Base-by-base conservation (phyloP, 2,797 vertebrate genomes). In the Silurus aristotelis region DNA sequence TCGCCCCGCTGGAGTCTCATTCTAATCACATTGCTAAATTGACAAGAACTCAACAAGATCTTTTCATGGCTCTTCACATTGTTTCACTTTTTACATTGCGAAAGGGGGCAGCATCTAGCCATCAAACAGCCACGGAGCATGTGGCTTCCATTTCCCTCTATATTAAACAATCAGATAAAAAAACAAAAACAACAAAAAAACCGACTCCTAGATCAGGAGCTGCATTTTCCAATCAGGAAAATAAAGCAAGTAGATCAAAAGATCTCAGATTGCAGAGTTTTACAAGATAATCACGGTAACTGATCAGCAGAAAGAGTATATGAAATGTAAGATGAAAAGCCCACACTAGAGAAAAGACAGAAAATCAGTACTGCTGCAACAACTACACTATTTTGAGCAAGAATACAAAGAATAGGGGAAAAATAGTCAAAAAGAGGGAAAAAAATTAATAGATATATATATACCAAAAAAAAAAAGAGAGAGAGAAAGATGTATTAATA, bases 341-440 rank as follows among this genome's bases (percentile, higher is more conserved):
- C 60, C 86, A 85, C 90, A 87, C 76, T 76, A 89, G 88, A 86
- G 86, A 90, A 91, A 90, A 85, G 88, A 91, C 82, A 64, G 22
- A 88, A 81, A 52, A 86, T 87, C 0, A 5, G 48, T 31, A 87
- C 86, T 3, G 12, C 60, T 90, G 61, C 43, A 77, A 84, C n/a
- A 63, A 17, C 60, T 48, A 84, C 25, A 48, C 48, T 84, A 82
- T 80, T 87, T 86, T 61, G 25, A 77, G 73, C 81, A 86, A 80
- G 87, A 6, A 48, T 83, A 89, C 80, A 60, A 52, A 80, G 31
- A 31, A 31, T 31, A 77, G 48, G 52, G 87, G 27, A 58, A 61
- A 78, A 67, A 68, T 79, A 72, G 66, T 7, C 64, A 70, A 64
- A 31, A 85, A 27, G 27, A 43, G 72, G 46, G 27, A 82, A 82